A percentile compares a stretch with the other conserved stretches of the same genome.
These are phyloP conservation scores for Synergus umbraculus DNA, from an alignment of 2,888 invertebrate species.

Conservation along the genomic window DNA sequence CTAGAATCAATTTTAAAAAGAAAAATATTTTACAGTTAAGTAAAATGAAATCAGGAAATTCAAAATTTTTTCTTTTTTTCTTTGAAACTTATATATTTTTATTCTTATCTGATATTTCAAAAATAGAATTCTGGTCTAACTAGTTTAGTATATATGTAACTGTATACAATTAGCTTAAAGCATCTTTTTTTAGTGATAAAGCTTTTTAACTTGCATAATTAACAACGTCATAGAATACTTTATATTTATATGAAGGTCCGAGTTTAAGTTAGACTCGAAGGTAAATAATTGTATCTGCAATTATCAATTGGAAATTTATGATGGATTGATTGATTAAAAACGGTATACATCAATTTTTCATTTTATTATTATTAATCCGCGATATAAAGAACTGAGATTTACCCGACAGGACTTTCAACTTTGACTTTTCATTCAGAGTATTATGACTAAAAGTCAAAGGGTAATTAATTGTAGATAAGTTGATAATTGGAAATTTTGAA, in stretches of 20 bases:
- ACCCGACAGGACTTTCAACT: constrained; percentile 12
- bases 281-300: not conserved
- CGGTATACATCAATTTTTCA: not conserved
- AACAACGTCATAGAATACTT: not conserved
- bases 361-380: not conserved
- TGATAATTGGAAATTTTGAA: constrained; percentile 6
- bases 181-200: constrained; percentile 21
- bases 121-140: constrained; percentile 19
- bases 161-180: not conserved
- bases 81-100: not conserved
- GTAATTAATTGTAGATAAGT: constrained; percentile 9
- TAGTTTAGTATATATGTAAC: not conserved
- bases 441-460: not conserved
- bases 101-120: constrained; percentile 13
- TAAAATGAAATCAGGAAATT: not conserved
- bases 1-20: no score
- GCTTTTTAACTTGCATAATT: not conserved
- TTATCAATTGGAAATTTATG: not conserved
- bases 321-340: not conserved
- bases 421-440: not conserved
- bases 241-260: constrained; percentile 27
- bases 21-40: not conserved
- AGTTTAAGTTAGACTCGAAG: constrained; percentile 20
- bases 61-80: not conserved
- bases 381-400: not conserved